Evolutionary conservation across 2,797 vertebrate species (phyloP).

Genomic region (Spheniscus humboldti): DNA sequence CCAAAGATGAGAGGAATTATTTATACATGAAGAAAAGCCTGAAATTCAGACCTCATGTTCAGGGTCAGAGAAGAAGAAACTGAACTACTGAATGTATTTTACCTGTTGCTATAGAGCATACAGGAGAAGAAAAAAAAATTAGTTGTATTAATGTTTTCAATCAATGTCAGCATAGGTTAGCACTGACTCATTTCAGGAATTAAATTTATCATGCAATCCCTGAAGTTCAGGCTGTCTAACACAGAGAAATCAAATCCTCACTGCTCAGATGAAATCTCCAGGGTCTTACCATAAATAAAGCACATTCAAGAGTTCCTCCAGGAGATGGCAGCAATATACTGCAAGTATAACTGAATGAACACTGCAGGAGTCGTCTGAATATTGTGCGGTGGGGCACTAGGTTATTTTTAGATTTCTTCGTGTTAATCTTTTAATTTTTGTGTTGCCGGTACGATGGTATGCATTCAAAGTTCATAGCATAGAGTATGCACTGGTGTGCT

Average conservation of each 20-base stretch:
- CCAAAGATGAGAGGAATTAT: not conserved
- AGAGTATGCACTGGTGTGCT: conserved; percentile 30
- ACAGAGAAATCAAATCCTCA: not conserved
- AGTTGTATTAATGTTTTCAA: not conserved
- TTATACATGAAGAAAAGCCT: not conserved
- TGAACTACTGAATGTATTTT: not conserved
- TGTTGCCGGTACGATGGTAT: conserved; percentile 25
- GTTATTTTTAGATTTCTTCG: conserved; percentile 47
- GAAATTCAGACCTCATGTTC: not conserved
- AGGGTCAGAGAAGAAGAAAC: not conserved
- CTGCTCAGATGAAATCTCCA: not conserved
- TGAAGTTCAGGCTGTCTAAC: not conserved
- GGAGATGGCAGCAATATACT: conserved; percentile 75
- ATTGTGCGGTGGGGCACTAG: not conserved
- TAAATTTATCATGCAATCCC: not conserved
- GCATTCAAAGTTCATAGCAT: conserved; percentile 47
- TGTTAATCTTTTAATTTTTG: conserved; percentile 44
- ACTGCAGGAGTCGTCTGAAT: not conserved
- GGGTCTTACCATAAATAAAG: not conserved
- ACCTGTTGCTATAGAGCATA: not conserved
- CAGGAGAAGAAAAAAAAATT: not conserved
- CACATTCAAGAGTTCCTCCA: conserved; percentile 52
- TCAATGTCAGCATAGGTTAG: not conserved
- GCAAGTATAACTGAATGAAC: not conserved
- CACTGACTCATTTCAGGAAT: not conserved